Evolutionary conservation across 2,113 vertebrate species (phyloP), one percentile per base, ranked within the genome.

Genomic region (Hyperopisus bebe): DNA sequence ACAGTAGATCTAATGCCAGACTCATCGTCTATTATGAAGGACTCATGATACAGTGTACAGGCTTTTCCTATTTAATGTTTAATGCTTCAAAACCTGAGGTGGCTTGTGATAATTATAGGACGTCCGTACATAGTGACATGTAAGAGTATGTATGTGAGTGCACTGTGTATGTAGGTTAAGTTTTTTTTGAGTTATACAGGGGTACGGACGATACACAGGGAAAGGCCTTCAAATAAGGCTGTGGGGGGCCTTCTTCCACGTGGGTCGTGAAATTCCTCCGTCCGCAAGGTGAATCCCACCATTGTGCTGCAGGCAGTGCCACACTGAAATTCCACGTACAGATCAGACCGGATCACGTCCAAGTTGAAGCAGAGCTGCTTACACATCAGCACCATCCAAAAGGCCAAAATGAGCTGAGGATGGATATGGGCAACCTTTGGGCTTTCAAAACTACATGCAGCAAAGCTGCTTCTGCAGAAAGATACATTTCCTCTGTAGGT

Each of bases 381-480:
- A 86, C n/a, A 10, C 91, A 90, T 92, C 92, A 86, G 91, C 87
- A 83, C 90, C 44, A 13, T 3, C 5, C 55, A 48, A 66, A 31
- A 85, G 55, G 55, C n/a, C 6, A 21, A 53, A 7, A 3, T 21
- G 44, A 50, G 21, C 82, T 86, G 51, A 42, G 77, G 62, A 85
- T 27, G 0, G 19, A 44, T 10, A 9, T 2, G 1, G 24, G 8
- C 24, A 24, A 24, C 42, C 11, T 53, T 31, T 2, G 15, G 88
- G 27, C 8, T 66, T 66, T n/a, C 44, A 7, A 24, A 10, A 35
- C 31, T 15, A 17, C 24, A 35, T 39, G n/a, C 66, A 27, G 27
- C 27, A 35, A 70, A 70, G 27, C 10, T 13, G 24, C 27, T 15
- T 35, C 66, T 5, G 24, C 70, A 77, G 70, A 77, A 39, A 39